Base-by-base conservation (phyloP, 2,888 invertebrate species). In the Yponomeuta cagnagella region DNA sequence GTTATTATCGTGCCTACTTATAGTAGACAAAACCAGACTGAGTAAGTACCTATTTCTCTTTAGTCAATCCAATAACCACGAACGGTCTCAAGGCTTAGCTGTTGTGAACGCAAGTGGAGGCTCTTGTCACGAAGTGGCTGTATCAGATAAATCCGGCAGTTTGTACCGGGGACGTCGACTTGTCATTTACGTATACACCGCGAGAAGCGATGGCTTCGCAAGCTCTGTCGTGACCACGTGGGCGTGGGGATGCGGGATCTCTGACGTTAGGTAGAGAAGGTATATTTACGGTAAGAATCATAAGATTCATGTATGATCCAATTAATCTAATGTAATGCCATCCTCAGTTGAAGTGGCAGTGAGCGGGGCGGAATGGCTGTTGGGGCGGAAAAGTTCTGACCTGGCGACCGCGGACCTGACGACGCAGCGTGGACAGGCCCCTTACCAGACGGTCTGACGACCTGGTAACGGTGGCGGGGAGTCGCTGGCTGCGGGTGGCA, bases 61-160 rank as follows among this genome's bases (percentile, higher is more conserved):
- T 58, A 58, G 15, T 58, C 52, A 58, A 58, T 58, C 52, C 15
- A 23, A 64, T 64, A 64, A 23, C 43, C 31, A 67, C 43, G 15
- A n/a, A 67, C 37, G 12, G 33, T 37, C 43, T 10, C 67, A 43
- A 43, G 33, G n/a, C 33, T 10, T 33, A 37, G 33, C 67, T 65
- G 33, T 65, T 15, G 52, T 12, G 52, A 52, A 67, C 10, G 77
- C 78, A 75, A 77, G 76, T 75, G 72, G 77, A 75, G 73, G 76
- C 74, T 80, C 82, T 79, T 82, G 89, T 90, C 91, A 90, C 89
- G 90, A 87, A 79, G 82, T 78, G 81, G 78, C 81, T 88, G 87
- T 83, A 90, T 90, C 90, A 83, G 91, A 91, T 91, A 90, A 90
- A 82, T 82, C 84, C 82, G 81, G 88, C 86, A 89, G 89, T 90